Percentiles rank a stretch among this genome's conserved stretches.
Evolutionary conservation across 2,888 invertebrate species (phyloP).

Genomic region (Apomyelois bistriatella): DNA sequence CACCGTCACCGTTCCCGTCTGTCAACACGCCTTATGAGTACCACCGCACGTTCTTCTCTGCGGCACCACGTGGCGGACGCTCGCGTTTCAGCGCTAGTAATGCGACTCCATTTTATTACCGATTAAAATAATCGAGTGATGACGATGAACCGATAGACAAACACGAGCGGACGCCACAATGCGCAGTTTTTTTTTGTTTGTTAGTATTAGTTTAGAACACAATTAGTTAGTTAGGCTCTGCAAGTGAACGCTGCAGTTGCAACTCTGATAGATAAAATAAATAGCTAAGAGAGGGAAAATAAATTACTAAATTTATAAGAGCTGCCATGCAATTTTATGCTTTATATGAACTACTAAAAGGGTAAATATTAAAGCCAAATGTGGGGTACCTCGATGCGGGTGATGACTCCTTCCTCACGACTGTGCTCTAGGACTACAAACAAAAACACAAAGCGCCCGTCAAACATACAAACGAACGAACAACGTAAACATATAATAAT

Average conservation of each 20-base stretch:
- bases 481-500: constrained; percentile 52
- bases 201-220: constrained; percentile 17
- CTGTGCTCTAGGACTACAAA: constrained; percentile 81
- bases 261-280: constrained; percentile 13
- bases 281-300: constrained; percentile 12
- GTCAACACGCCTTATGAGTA: constrained; percentile 62
- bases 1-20: constrained; percentile 78
- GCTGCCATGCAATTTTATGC: constrained; percentile 22
- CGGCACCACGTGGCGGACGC: constrained; percentile 63
- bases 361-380: constrained; percentile 66
- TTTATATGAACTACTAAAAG: constrained; percentile 21
- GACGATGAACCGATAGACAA: constrained; percentile 27
- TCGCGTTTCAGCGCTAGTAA: constrained; percentile 31
- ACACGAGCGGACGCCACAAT: constrained; percentile 77
- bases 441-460: constrained; percentile 76
- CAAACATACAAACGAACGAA: constrained; percentile 70
- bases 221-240: neutral
- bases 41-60: constrained; percentile 72
- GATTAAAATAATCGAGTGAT: constrained; percentile 13
- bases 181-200: constrained; percentile 33
- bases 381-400: constrained; percentile 76
- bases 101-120: constrained; percentile 5
- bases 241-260: constrained; percentile 4
- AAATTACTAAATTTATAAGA: constrained; percentile 12
- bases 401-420: constrained; percentile 80